Evolutionary conservation across 92 coral and sea anemone genomes (phyloP), one percentile per base, ranked within the genome.

Genomic region (Epizoanthus illoricatus): DNA sequence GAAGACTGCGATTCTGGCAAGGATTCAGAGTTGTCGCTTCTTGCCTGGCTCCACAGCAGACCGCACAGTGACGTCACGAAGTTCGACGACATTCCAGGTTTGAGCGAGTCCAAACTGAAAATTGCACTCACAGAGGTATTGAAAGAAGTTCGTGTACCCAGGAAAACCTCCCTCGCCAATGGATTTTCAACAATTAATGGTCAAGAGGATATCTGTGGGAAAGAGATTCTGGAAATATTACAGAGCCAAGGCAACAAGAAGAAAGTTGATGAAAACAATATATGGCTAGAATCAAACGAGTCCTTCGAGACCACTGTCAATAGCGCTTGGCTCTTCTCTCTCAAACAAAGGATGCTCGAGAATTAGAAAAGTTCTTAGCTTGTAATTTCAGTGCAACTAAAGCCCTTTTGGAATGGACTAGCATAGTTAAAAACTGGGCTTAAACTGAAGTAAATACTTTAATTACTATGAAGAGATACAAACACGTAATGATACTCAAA

Each of bases 31-130:
- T 17, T 71, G 60, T 19, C 42, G 11, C 75, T 71, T 15, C 60
- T 71, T 21, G 75, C 75, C n/a, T 71, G 75, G 75, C 39, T 71
- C 9, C 75, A 71, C 58, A 71, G 75, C 40, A 71, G 36, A 71
- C 75, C 75, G 2, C 75, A 58, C 16, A 2, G 59, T 71, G 56
- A 43, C 60, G 75, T 71, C 33, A 45, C 56, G 13, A 71, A 71
- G n/a, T 71, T 71, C 24, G 42, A 58, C 58, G 75, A 71, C 58
- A 71, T 71, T 42, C 57, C 56, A 8, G 75, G 75, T 71, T 19
- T 71, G 75, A 49, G 36, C 7, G 75, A 71, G 58, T 43, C 58
- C 20, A 71, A 71, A 71, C 75, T 71, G 36, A 71, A 71, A 45
- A 49, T 58, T 42, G 60, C 75, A 18, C 39, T 71, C 7, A 6